phyloP scores from a whole-genome alignment of 2,888 invertebrate genomes.

The Hemaris fuciformis region DNA sequence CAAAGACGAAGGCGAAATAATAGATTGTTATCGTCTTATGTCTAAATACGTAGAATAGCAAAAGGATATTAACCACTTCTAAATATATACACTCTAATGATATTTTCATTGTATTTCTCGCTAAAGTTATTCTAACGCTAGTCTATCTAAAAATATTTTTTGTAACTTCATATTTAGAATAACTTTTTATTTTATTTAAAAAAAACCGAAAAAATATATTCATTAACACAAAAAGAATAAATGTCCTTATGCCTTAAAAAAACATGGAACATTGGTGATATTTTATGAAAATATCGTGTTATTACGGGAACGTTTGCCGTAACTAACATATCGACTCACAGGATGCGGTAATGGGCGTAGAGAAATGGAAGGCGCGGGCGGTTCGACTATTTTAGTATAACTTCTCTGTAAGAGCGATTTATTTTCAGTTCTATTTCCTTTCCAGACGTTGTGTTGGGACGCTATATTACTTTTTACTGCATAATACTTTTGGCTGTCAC shows the following conservation, averaged over 20 bases:
- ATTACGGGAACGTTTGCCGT: conserved; percentile 43
- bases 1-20: too few relatives aligned
- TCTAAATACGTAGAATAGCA: too few relatives aligned
- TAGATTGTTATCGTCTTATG: too few relatives aligned
- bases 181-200: too few relatives aligned
- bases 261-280: not conserved
- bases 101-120: too few relatives aligned
- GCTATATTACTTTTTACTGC: conserved; percentile 34
- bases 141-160: too few relatives aligned
- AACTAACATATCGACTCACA: conserved; percentile 59
- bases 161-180: too few relatives aligned
- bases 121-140: too few relatives aligned
- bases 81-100: too few relatives aligned
- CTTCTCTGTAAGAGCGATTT: conserved; percentile 74
- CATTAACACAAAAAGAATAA: not conserved
- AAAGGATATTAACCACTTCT: too few relatives aligned
- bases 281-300: not conserved
- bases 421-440: conserved; percentile 77
- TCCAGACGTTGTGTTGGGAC: conserved; percentile 38
- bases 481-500: not conserved
- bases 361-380: conserved; percentile 69
- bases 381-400: conserved; percentile 74
- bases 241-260: not conserved
- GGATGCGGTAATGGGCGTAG: conserved; percentile 76
- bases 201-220: too few relatives aligned